Conservation (phyloP, 2,888 invertebrate species). For the Orchesella flavescens region DNA sequence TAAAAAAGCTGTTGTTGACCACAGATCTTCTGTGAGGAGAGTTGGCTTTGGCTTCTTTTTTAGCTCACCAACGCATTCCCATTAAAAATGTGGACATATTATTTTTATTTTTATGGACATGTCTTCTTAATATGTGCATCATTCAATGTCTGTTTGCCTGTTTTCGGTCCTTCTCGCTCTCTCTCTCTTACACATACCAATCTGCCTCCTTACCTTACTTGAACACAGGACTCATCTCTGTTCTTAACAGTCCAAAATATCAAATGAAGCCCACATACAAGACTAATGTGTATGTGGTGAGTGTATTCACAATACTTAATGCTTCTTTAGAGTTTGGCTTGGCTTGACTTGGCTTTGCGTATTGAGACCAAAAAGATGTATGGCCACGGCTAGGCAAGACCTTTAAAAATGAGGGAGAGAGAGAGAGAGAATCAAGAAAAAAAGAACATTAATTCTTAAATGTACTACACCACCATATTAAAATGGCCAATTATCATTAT, state of each 20-base stretch:
- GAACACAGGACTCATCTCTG: slow-evolving; percentile 6
- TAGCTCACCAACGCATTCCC: slow-evolving; percentile 62
- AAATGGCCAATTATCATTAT: too few species aligned
- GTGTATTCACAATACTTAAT: too few species aligned
- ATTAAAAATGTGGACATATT: slow-evolving; percentile 66
- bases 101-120: slow-evolving; percentile 66
- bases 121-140: slow-evolving; percentile 65
- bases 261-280: slow-evolving; percentile 17
- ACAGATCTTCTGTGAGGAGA: not conserved
- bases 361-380: too few species aligned
- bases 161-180: slow-evolving; percentile 49
- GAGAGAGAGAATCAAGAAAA: not conserved
- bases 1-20: too few species aligned
- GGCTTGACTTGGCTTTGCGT: too few species aligned
- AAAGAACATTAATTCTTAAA: too few species aligned
- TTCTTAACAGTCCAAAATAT: not conserved
- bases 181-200: slow-evolving; percentile 13
- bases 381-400: too few species aligned
- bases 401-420: not conserved
- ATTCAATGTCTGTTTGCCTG: slow-evolving; percentile 62
- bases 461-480: too few species aligned
- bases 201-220: slow-evolving; percentile 47
- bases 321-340: too few species aligned
- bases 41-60: slow-evolving; percentile 1
- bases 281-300: not conserved